phyloP scores from a whole-genome alignment of 2,113 vertebrate genomes.

The Paramormyrops kingsleyae region DNA sequence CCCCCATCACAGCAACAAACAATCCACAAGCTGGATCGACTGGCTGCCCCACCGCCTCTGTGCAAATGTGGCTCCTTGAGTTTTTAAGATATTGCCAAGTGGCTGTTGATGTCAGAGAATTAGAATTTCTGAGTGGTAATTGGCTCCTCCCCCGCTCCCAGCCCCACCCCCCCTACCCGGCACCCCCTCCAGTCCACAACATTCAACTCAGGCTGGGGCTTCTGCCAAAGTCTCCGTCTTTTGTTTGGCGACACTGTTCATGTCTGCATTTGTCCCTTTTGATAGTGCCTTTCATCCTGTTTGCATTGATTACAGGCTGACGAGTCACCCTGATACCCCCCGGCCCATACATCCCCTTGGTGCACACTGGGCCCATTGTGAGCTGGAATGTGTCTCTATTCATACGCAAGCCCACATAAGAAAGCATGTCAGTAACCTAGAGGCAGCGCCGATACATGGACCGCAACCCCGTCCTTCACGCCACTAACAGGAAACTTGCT shows the following conservation, averaged over 20 bases:
- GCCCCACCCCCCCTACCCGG: neutral
- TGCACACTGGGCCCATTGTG: slow-evolving; percentile 67
- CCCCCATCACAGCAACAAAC: neutral
- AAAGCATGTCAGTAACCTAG: slow-evolving; percentile 66
- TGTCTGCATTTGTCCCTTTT: slow-evolving; percentile 63
- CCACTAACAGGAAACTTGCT: slow-evolving; percentile 37
- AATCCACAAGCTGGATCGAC: slow-evolving; percentile 31
- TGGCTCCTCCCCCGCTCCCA: slow-evolving; percentile 29
- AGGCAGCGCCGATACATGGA: slow-evolving; percentile 55
- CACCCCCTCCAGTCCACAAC: slow-evolving; percentile 33
- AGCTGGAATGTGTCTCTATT: slow-evolving; percentile 69
- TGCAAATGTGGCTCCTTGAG: slow-evolving; percentile 32
- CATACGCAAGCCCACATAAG: slow-evolving; percentile 62
- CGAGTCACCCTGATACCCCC: slow-evolving; percentile 60
- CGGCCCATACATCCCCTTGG: slow-evolving; percentile 54
- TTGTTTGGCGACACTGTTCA: slow-evolving; percentile 51
- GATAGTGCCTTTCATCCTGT: slow-evolving; percentile 65
- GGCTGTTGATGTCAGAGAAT: slow-evolving; percentile 44
- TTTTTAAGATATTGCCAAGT: slow-evolving; percentile 38
- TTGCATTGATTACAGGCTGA: slow-evolving; percentile 67
- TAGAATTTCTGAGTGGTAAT: slow-evolving; percentile 42
- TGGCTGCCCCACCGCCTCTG: slow-evolving; percentile 12
- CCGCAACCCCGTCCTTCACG: slow-evolving; percentile 45
- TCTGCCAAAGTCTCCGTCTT: slow-evolving; percentile 41
- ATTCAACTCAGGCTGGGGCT: slow-evolving; percentile 32